Evolutionary conservation across 2,888 invertebrate genomes (phyloP).

Genomic region (Drymonia ruficornis): DNA sequence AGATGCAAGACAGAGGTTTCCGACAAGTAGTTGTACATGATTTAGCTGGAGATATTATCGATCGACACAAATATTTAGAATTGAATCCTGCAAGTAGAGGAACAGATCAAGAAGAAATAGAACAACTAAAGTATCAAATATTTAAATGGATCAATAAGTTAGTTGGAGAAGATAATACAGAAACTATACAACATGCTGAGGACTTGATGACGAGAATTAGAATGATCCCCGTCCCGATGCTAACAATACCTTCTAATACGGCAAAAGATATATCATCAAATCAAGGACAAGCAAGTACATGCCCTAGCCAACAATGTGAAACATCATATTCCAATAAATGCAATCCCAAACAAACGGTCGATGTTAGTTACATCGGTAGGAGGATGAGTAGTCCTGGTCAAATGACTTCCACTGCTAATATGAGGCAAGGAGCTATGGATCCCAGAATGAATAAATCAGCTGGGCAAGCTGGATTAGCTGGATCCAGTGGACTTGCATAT

Average conservation of each 20-base stretch:
- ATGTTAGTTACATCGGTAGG: background rate
- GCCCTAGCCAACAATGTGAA: background rate
- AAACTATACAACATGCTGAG: conserved; percentile 49
- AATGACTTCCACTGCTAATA: background rate
- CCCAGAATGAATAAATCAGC: background rate
- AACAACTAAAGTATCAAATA: conserved; percentile 67
- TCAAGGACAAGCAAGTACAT: background rate
- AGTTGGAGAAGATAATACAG: conserved; percentile 49
- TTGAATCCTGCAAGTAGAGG: conserved; percentile 42
- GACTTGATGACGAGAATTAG: conserved; percentile 57
- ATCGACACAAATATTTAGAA: conserved; percentile 63
- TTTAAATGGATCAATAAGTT: conserved; percentile 69
- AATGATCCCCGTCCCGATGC: conserved; percentile 49
- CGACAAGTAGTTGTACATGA: conserved; percentile 51
- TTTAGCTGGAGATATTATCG: conserved; percentile 63
- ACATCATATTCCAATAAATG: background rate
- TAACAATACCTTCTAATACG: conserved; percentile 17
- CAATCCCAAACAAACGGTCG: background rate
- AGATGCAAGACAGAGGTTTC: conserved; percentile 34
- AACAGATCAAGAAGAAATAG: conserved; percentile 54
- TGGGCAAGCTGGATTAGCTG: too few species aligned
- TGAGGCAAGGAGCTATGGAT: background rate
- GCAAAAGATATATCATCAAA: background rate
- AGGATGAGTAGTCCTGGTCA: background rate
- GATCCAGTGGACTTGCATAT: background rate